Evolutionary conservation across 2,888 invertebrate species (phyloP).

Genomic region (Cantharis rustica): DNA sequence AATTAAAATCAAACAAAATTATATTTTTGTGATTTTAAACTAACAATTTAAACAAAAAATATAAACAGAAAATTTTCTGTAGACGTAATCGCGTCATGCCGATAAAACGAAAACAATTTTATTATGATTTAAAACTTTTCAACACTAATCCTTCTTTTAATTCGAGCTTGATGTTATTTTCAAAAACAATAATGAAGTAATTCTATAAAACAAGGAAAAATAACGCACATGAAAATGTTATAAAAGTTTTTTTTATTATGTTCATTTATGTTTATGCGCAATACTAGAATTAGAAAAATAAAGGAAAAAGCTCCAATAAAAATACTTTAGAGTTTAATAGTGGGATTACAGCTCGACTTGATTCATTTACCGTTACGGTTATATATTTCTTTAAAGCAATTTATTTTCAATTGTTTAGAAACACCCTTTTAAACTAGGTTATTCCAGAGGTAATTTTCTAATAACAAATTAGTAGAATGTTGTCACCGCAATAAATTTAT

Average conservation of each 20-base stretch:
- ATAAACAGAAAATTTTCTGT: background rate
- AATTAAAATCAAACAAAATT: conserved; percentile 18
- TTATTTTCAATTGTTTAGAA: background rate
- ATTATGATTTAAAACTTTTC: background rate
- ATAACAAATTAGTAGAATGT: background rate
- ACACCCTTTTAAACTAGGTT: background rate
- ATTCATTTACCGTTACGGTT: background rate
- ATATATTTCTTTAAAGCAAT: background rate
- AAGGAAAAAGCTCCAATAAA: background rate
- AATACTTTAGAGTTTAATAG: background rate
- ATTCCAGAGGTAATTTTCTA: background rate
- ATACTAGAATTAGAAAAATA: background rate
- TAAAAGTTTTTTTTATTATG: background rate
- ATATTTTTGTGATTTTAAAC: conserved; percentile 9
- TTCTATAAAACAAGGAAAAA: background rate
- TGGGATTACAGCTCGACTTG: background rate
- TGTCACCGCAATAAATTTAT: background rate
- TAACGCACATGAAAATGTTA: background rate
- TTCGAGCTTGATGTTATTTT: background rate
- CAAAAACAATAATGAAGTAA: background rate
- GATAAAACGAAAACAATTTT: background rate
- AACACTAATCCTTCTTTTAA: background rate
- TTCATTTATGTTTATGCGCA: background rate
- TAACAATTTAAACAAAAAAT: background rate
- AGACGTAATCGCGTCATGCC: background rate